phyloP scores from a whole-genome alignment of 2,797 vertebrate species.

The Antennarius maculatus region DNA sequence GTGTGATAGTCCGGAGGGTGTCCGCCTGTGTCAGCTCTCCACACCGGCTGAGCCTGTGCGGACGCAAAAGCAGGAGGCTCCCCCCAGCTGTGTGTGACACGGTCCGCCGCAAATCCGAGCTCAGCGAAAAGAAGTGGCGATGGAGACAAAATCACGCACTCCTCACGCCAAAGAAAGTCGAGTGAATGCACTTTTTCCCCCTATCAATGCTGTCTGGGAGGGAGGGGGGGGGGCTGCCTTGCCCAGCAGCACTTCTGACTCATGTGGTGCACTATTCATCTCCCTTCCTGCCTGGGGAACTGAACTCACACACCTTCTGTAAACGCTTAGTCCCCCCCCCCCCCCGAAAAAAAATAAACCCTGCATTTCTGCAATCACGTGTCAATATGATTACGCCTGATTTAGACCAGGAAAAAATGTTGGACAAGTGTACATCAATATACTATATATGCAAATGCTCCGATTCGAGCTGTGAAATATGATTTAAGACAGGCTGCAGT shows the following conservation, averaged over 20 bases:
- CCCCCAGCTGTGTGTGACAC: constrained; percentile 7
- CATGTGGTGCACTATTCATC: constrained; percentile 16
- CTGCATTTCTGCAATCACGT: constrained; percentile 6
- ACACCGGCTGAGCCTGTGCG: constrained; percentile 21
- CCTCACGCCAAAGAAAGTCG: constrained; percentile 22
- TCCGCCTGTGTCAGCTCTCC: constrained; percentile 44
- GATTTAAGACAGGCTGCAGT: constrained; percentile 37
- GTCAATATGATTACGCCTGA: constrained; percentile 7
- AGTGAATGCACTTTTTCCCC: constrained; percentile 7
- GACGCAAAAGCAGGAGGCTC: constrained; percentile 8
- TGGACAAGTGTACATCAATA: constrained; percentile 11
- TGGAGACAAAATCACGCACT: constrained; percentile 34
- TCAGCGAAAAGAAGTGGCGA: constrained; percentile 28
- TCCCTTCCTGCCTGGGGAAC: background rate
- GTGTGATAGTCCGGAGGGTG: constrained; percentile 46
- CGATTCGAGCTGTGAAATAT: constrained; percentile 43
- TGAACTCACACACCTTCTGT: constrained; percentile 7
- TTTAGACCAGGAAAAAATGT: background rate
- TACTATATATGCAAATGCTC: constrained; percentile 42
- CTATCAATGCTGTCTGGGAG: constrained; percentile 6
- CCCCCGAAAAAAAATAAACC: too few relatives aligned
- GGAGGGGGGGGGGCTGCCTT: constrained; percentile 15
- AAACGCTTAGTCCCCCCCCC: constrained; percentile 23
- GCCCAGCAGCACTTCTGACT: constrained; percentile 28
- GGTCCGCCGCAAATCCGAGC: constrained; percentile 27